phyloP scores from a whole-genome alignment of 37 sponge, comb jelly and placozoan species.

The Chondrilla cf. caribensis region DNA sequence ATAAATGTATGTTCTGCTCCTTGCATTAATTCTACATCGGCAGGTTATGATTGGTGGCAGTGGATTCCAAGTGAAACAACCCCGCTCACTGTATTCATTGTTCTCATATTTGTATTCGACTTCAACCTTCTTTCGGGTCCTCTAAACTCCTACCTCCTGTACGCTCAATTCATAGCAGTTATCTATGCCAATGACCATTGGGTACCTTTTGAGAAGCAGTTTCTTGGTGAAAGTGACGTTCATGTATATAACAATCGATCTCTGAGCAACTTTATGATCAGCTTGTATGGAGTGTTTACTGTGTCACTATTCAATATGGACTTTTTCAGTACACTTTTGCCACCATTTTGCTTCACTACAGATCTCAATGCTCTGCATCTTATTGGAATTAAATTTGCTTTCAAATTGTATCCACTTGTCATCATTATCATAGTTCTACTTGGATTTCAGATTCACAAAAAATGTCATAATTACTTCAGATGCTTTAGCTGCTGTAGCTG shows the following conservation, averaged over 20 bases:
- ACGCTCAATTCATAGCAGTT: constrained; percentile 12
- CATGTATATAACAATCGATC: background rate
- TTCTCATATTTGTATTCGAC: background rate
- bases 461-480: no score
- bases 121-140: background rate
- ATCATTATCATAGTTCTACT: no score
- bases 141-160: constrained; percentile 18
- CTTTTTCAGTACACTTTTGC: background rate
- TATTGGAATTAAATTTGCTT: no score
- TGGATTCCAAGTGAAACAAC: background rate
- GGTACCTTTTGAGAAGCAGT: background rate
- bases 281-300: background rate
- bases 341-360: background rate
- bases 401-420: no score
- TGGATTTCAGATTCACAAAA: no score
- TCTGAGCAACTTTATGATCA: background rate
- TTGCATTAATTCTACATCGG: background rate
- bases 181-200: background rate
- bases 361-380: no score
- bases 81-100: background rate
- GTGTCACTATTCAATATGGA: constrained; percentile 11
- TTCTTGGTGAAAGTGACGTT: no score
- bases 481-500: no score
- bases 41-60: background rate
- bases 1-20: constrained; percentile 7